A percentile compares a stretch with the other conserved stretches of the same genome.
These are phyloP conservation scores for Euura lappo DNA, from an alignment of 1,140 invertebrate genomes.

Conservation along the genomic window DNA sequence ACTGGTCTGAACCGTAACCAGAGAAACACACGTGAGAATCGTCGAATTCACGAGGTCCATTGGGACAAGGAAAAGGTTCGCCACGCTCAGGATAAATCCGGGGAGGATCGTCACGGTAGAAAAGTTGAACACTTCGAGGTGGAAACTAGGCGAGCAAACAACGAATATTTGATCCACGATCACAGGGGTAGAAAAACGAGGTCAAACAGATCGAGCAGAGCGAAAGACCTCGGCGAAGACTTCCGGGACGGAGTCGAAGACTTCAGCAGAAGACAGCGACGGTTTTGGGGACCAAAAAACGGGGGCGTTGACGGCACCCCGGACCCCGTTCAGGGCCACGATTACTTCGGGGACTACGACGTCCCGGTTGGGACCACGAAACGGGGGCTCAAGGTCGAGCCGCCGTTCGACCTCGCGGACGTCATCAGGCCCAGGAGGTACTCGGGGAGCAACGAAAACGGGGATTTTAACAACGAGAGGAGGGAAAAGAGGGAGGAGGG, in stretches of 20 bases:
- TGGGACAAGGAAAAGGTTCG: slow-evolving; percentile 48
- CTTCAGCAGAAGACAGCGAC: slow-evolving; percentile 12
- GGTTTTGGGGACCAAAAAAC: slow-evolving; percentile 30
- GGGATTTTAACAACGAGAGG: slow-evolving; percentile 47
- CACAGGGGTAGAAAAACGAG: slow-evolving; percentile 39
- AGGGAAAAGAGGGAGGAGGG: slow-evolving; percentile 52
- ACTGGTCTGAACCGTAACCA: slow-evolving; percentile 60
- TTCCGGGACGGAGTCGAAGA: slow-evolving; percentile 14
- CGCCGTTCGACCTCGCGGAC: slow-evolving; percentile 29
- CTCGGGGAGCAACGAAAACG: slow-evolving; percentile 24
- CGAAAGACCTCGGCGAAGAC: neutral
- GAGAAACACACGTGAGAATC: slow-evolving; percentile 59
- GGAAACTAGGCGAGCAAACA: slow-evolving; percentile 52
- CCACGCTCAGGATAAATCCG: slow-evolving; percentile 45
- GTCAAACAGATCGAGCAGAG: slow-evolving; percentile 24
- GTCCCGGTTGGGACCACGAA: slow-evolving; percentile 36
- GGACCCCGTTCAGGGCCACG: slow-evolving; percentile 41
- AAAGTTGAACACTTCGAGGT: slow-evolving; percentile 47
- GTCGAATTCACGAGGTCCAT: slow-evolving; percentile 37
- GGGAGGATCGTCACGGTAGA: slow-evolving; percentile 38
- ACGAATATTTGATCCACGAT: slow-evolving; percentile 49
- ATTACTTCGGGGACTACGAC: slow-evolving; percentile 52
- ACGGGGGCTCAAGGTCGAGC: slow-evolving; percentile 32
- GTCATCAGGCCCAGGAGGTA: slow-evolving; percentile 40
- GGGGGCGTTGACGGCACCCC: slow-evolving; percentile 33